Conservation (phyloP, 2,797 vertebrate species). For the Alosa sapidissima region DNA sequence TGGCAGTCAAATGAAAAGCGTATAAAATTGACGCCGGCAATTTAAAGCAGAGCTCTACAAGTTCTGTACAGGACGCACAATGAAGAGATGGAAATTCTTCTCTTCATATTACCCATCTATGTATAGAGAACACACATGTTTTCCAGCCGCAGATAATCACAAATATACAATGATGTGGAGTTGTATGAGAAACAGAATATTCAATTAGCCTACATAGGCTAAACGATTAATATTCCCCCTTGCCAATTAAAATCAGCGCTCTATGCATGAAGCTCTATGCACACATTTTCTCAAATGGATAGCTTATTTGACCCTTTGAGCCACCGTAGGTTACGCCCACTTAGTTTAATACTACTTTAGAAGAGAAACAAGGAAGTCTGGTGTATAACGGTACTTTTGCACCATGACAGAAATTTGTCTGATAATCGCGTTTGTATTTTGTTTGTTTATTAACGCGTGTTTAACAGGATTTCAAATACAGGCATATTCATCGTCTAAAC, state of each 20-base stretch:
- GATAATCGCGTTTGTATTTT: background rate
- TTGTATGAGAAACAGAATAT: background rate
- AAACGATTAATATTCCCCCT: background rate
- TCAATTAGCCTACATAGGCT: background rate
- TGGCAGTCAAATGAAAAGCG: no score
- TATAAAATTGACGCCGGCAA: no score
- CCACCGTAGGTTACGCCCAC: slow-evolving; percentile 58
- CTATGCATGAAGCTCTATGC: background rate
- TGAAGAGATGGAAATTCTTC: no score
- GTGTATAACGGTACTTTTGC: no score
- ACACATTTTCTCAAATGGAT: background rate
- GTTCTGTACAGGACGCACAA: no score
- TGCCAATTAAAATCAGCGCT: background rate
- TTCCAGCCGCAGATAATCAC: no score
- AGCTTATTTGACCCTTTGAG: slow-evolving; percentile 20
- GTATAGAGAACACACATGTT: no score
- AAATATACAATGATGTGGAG: no score
- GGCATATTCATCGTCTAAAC: background rate
- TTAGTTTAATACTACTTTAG: background rate
- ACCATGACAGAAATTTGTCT: background rate
- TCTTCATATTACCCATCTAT: no score
- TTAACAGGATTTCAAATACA: background rate
- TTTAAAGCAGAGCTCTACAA: no score
- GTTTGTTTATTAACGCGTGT: background rate
- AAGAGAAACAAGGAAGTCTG: background rate